Evolutionary conservation across 2,888 invertebrate genomes (phyloP), one percentile per base, ranked within the genome.

Genomic region (Spatulosminthurus flaviceps): DNA sequence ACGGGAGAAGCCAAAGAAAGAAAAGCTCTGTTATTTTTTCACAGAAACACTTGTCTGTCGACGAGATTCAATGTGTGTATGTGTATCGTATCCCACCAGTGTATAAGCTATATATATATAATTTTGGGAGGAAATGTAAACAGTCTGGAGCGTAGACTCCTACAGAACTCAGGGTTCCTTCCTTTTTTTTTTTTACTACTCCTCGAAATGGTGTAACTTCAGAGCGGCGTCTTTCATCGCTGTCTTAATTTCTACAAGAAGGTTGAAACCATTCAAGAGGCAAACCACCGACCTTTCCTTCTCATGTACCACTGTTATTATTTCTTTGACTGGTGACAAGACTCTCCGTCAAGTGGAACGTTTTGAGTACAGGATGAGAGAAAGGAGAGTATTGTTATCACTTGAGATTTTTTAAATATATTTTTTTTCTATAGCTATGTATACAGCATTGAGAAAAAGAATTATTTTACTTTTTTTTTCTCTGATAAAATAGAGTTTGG

Each of bases 91-190:
- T n/a, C n/a, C n/a, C n/a, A n/a, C n/a, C n/a, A n/a, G n/a, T n/a
- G n/a, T n/a, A n/a, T n/a, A n/a, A 19, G 51, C 4, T 7, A 34
- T 51, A 19, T 51, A n/a, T 16, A 51, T 13, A 51, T n/a, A n/a
- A n/a, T 2, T 51, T 51, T n/a, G 51, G 5, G 51, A 51, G 51
- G 51, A 51, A 51, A 51, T 51, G 51, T 51, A 51, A 51, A 51
- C 51, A 51, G 7, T 11, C 51, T 51, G 5, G 51, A 51, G 51
- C 5, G 7, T 19, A 19, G 19, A 19, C 51, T n/a, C n/a, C n/a
- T 51, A 19, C 16, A 19, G 51, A 51, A n/a, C 16, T 51, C 51
- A 51, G 9, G n/a, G 19, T 13, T 51, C 1, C 51, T 51, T 51
- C 9, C 16, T 51, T 51, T n/a, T 51, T 51, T 51, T 16, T n/a